These are phyloP conservation scores for Saccostrea cuccullata DNA, from an alignment of 1,140 invertebrate genomes.

Conservation along the genomic window DNA sequence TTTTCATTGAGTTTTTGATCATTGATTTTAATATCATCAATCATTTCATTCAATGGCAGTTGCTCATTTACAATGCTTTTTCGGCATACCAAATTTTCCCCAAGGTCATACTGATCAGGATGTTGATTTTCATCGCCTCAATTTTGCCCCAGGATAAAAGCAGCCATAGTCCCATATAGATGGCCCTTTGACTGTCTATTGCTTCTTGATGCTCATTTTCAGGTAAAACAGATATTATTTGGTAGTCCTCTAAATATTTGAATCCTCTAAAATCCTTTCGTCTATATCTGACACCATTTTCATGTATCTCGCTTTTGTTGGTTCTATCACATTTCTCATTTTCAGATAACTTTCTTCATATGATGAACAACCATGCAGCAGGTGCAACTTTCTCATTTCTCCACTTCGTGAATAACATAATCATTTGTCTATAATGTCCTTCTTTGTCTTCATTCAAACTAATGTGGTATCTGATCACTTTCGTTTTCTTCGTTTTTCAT, in stretches of 20 bases:
- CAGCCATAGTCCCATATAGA: slow-evolving; percentile 26
- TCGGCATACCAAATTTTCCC: slow-evolving; percentile 47
- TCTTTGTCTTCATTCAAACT: background rate
- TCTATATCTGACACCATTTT: slow-evolving; percentile 30
- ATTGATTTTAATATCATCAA: no score
- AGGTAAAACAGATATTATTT: background rate
- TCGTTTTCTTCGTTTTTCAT: slow-evolving; percentile 39
- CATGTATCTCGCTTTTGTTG: slow-evolving; percentile 15
- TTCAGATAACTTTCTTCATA: slow-evolving; percentile 16
- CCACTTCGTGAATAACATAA: slow-evolving; percentile 25
- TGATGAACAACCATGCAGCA: background rate
- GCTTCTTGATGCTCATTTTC: slow-evolving; percentile 50
- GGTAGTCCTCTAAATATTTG: slow-evolving; percentile 30
- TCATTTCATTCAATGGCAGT: no score
- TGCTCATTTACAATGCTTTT: background rate
- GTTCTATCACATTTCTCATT: background rate
- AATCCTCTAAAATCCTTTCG: background rate
- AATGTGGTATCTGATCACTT: slow-evolving; percentile 40
- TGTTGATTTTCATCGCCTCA: background rate
- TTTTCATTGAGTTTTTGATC: background rate
- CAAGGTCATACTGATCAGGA: slow-evolving; percentile 46
- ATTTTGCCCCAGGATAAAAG: slow-evolving; percentile 48
- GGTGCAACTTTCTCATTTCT: slow-evolving; percentile 15
- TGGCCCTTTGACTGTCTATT: slow-evolving; percentile 31
- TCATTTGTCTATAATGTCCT: slow-evolving; percentile 7